These are phyloP conservation scores for Eristalis tenax DNA, from an alignment of 2,888 invertebrate genomes.

Conservation along the genomic window DNA sequence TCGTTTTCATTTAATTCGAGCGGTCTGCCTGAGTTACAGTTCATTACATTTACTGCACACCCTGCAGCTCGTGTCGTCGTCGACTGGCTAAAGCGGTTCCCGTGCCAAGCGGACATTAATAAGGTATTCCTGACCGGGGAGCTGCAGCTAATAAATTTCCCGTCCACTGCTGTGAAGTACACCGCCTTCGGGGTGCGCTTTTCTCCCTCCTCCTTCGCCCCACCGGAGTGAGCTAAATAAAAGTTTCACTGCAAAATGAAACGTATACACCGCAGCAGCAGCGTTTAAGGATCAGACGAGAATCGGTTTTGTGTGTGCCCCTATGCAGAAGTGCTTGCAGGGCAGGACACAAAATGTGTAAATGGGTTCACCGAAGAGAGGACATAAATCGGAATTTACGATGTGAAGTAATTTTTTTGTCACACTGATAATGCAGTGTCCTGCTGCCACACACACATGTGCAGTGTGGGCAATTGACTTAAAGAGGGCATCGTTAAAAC, in stretches of 20 bases:
- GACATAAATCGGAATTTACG: slow-evolving; percentile 58
- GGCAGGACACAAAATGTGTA: neutral
- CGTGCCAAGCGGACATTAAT: slow-evolving; percentile 65
- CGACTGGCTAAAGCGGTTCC: slow-evolving; percentile 43
- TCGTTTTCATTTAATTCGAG: slow-evolving; percentile 49
- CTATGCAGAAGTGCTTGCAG: neutral
- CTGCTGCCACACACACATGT: neutral
- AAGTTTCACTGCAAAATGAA: slow-evolving; percentile 37
- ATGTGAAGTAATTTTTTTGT: slow-evolving; percentile 40
- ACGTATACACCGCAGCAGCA: slow-evolving; percentile 35
- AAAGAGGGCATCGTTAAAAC: slow-evolving; percentile 42
- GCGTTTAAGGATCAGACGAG: slow-evolving; percentile 47
- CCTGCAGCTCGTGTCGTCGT: neutral
- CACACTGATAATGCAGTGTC: slow-evolving; percentile 9
- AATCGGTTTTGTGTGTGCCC: neutral
- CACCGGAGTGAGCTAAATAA: slow-evolving; percentile 23
- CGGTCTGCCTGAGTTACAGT: slow-evolving; percentile 20
- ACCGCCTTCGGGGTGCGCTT: neutral
- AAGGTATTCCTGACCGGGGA: slow-evolving; percentile 36
- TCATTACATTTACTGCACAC: slow-evolving; percentile 10
- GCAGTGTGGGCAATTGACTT: slow-evolving; percentile 11
- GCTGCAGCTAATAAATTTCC: slow-evolving; percentile 37
- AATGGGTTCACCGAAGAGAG: slow-evolving; percentile 22
- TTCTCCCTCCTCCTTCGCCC: neutral
- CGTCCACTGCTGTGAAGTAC: slow-evolving; percentile 3